These are phyloP conservation scores for Scaptomyza polygonia DNA, from an alignment of 2,888 invertebrate genomes.

Conservation along the genomic window DNA sequence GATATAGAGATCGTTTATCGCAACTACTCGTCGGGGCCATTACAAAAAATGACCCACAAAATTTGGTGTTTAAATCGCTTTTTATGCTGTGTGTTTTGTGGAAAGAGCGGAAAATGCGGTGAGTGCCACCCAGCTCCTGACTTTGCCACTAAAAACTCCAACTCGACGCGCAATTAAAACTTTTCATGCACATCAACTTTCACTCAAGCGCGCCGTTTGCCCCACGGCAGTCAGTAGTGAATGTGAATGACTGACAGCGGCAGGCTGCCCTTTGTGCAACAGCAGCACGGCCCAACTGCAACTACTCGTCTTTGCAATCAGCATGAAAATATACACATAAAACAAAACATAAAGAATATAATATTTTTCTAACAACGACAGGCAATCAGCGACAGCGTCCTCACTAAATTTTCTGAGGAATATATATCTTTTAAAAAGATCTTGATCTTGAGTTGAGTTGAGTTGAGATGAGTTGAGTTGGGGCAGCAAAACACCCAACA, in stretches of 20 bases:
- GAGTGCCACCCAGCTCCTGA: slow-evolving; percentile 54
- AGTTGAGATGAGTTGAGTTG: slow-evolving; percentile 3
- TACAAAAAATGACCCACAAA: slow-evolving; percentile 69
- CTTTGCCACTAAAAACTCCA: slow-evolving; percentile 51
- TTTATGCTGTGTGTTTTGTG: slow-evolving; percentile 11
- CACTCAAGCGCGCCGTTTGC: slow-evolving; percentile 66
- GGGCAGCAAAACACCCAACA: slow-evolving; percentile 42
- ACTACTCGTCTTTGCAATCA: slow-evolving; percentile 57
- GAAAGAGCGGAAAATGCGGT: slow-evolving; percentile 19
- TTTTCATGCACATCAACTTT: slow-evolving; percentile 79
- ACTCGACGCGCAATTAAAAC: slow-evolving; percentile 77
- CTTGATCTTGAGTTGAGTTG: slow-evolving; percentile 48
- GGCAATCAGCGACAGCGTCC: slow-evolving; percentile 65
- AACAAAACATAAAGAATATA: slow-evolving; percentile 70
- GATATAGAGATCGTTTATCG: slow-evolving; percentile 63
- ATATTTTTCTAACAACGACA: slow-evolving; percentile 78
- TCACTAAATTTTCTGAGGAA: slow-evolving; percentile 63
- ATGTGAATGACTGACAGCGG: slow-evolving; percentile 56
- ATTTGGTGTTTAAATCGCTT: slow-evolving; percentile 51
- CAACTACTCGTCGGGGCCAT: slow-evolving; percentile 46
- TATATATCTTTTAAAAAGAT: slow-evolving; percentile 60
- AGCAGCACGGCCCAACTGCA: slow-evolving; percentile 55
- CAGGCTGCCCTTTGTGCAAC: slow-evolving; percentile 50
- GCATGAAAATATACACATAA: slow-evolving; percentile 39
- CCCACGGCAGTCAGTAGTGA: slow-evolving; percentile 54